Conservation (phyloP, 2,888 invertebrate genomes). For the Odontothrips loti region DNA sequence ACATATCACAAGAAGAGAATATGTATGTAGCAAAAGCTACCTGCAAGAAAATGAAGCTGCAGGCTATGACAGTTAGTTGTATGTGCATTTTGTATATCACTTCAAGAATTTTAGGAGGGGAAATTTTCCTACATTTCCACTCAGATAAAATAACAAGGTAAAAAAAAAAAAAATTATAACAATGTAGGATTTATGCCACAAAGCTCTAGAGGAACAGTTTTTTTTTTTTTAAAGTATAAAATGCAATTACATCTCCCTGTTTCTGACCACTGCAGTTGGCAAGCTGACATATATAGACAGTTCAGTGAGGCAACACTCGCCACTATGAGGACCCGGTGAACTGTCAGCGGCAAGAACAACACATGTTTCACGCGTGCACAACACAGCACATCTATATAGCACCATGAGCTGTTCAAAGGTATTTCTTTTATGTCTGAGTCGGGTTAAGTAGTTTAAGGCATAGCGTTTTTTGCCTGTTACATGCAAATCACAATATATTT, state of each 20-base stretch:
- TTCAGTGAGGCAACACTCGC: background rate
- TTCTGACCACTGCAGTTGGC: constrained; percentile 19
- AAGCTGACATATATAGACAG: background rate
- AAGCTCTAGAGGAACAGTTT: constrained; percentile 21
- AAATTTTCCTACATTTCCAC: constrained; percentile 18
- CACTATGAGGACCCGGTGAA: background rate
- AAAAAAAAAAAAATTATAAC: background rate
- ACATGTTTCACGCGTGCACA: constrained; percentile 12
- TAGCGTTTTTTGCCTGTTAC: background rate
- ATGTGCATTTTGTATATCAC: constrained; percentile 26
- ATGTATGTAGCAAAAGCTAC: constrained; percentile 26
- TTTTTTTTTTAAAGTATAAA: background rate
- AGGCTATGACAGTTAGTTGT: constrained; percentile 25
- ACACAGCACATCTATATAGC: constrained; percentile 13
- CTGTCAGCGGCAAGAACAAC: constrained; percentile 7
- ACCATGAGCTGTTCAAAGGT: constrained; percentile 16
- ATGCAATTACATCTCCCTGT: constrained; percentile 22
- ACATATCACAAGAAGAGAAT: constrained; percentile 26
- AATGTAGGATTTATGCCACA: background rate
- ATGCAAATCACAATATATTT: constrained; percentile 23
- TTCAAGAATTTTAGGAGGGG: constrained; percentile 5
- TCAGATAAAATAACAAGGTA: background rate
- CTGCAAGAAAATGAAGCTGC: constrained; percentile 24
- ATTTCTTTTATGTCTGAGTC: constrained; percentile 26
- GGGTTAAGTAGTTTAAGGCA: constrained; percentile 18